Base-by-base conservation (phyloP, 2,113 vertebrate species). In the Gopherus evgoodei region DNA sequence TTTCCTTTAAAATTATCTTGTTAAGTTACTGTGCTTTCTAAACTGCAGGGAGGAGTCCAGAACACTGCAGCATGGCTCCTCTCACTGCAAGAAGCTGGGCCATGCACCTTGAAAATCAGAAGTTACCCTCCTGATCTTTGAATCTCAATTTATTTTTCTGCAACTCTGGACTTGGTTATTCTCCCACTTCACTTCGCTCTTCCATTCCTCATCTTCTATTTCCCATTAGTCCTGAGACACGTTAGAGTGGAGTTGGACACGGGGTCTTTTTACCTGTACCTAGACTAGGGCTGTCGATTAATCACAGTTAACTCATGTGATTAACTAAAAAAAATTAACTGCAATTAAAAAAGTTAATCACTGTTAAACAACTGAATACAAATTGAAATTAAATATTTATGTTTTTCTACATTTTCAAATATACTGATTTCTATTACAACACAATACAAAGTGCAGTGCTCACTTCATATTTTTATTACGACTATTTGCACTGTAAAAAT, bases 181-280 rank as follows among this genome's bases (percentile, higher is more conserved):
- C 59, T 80, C 25, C 3, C 35, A 25, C 11, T 44, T 53, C 52
- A 53, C 52, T 53, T 21, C 2, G 52, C 52, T 53, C 52, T 53
- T 53, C 52, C 16, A 53, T 16, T 53, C 44, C 21, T 50, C 31
- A 53, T 7, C 2, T 54, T 38, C 25, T 24, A 8, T 12, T 12
- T 21, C 27, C 38, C 22, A 52, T 62, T 38, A 4, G 87, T 59
- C 72, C n/a, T n/a, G 16, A n/a, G 24, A 56, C 25, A 44, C 38
- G 14, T 2, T 47, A 47, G 19, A 86, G 14, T 0, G 0, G 80
- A 86, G 53, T 54, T 54, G 53, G 8, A 54, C 5, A 35, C 21
- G 65, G 62, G 35, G 12, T n/a, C 5, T 13, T 35, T 35, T 35
- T 21, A 72, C 17, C 19, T 38, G 19, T 22, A 62, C 11, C 53